Percentiles rank a stretch among this genome's conserved stretches.
Evolutionary conservation across 2,797 vertebrate genomes (phyloP).

Genomic region (Chelon labrosus): DNA sequence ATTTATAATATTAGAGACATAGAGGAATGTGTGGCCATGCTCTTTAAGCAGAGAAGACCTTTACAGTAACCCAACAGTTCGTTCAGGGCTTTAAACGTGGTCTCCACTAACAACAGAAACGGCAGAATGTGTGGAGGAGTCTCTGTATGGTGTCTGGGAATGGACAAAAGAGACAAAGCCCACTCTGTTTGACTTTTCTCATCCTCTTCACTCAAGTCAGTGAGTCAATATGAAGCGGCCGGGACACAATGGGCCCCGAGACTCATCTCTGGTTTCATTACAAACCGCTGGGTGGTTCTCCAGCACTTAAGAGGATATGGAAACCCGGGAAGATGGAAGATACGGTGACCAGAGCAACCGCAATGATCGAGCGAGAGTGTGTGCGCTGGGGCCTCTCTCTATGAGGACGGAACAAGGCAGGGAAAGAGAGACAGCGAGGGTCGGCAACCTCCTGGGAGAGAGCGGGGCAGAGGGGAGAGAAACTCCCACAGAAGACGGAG

Average conservation of each 20-base stretch:
- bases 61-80: too few relatives aligned
- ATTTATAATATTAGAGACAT: too few relatives aligned
- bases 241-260: conserved; percentile 52
- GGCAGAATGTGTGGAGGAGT: conserved; percentile 14
- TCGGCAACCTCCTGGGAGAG: conserved; percentile 52
- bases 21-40: too few relatives aligned
- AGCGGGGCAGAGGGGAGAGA: conserved; percentile 31
- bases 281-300: conserved; percentile 50
- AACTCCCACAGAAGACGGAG: conserved; percentile 40
- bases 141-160: conserved; percentile 61
- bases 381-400: conserved; percentile 33
- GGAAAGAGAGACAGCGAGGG: conserved; percentile 41
- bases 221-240: conserved; percentile 72
- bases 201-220: conserved; percentile 71
- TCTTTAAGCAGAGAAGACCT: too few relatives aligned
- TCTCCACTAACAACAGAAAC: conserved; percentile 55
- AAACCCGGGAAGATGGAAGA: conserved; percentile 68
- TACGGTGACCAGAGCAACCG: conserved; percentile 75
- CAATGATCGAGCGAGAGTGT: conserved; percentile 17
- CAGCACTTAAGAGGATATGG: conserved; percentile 67
- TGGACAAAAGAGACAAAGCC: conserved; percentile 74
- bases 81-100: not conserved
- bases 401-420: conserved; percentile 15
- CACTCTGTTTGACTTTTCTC: conserved; percentile 72
- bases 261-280: conserved; percentile 75